phyloP scores from a whole-genome alignment of 2,888 invertebrate species.

The Meloe dianella region DNA sequence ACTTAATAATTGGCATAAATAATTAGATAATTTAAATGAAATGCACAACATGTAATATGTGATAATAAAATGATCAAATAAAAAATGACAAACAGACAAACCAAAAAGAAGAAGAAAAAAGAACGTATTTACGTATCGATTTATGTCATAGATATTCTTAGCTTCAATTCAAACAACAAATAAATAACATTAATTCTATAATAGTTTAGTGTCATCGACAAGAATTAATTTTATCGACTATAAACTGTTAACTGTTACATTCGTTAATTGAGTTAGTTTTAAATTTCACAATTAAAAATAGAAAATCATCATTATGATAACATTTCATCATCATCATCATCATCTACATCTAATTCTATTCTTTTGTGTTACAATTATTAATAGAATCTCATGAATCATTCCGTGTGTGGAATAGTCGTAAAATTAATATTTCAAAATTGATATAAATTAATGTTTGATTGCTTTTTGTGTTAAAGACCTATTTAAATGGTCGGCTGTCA shows the following conservation, averaged over 20 bases:
- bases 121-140: not conserved
- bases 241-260: not conserved
- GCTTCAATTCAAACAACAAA: not conserved
- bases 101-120: not conserved
- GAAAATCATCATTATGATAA: conserved; percentile 2
- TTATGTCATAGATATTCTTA: conserved; percentile 2
- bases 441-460: conserved; percentile 11
- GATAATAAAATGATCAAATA: not conserved
- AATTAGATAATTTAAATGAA: conserved; percentile 2
- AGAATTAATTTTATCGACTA: conserved; percentile 2
- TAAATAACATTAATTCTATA: not conserved
- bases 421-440: conserved; percentile 7
- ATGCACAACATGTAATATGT: not conserved
- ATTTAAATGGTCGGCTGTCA: not conserved
- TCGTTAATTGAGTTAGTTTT: not conserved
- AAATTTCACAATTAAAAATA: not conserved
- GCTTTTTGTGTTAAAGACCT: not conserved
- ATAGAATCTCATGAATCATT: conserved; percentile 1
- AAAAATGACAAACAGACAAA: not conserved
- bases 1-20: not conserved
- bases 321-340: not conserved
- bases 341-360: not conserved
- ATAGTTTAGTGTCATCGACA: not conserved
- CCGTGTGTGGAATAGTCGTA: not conserved
- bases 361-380: not conserved